Evolutionary conservation across 2,888 invertebrate genomes (phyloP), one percentile per base, ranked within the genome.

Genomic region (Mactromeris polynyma): DNA sequence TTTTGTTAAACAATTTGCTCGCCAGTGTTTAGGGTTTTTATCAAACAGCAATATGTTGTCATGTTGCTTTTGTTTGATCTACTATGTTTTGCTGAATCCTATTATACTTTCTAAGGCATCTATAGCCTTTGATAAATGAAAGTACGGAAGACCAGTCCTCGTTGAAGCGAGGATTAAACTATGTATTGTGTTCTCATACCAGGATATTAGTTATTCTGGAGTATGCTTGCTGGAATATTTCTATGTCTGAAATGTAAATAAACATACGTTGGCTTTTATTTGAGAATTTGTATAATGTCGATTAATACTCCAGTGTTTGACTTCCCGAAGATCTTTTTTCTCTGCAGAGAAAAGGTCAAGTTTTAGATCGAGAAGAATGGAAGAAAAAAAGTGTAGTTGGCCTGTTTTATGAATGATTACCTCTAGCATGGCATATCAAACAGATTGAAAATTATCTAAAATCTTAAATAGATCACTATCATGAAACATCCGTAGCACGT

Each of bases 131-230:
- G 84, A 84, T 78, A 84, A 78, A 84, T 84, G 84, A 84, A 84
- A 77, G 46, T 54, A 54, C 84, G 84, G 84, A 84, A 84, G 84
- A 51, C 14, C 17, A 78, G 51, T 46, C 19, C 77, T 77, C 54
- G 84, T 77, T 84, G 84, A 84, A 84, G 36, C n/a, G 33, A 73
- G 77, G 78, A 84, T 84, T 78, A 38, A 9, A 26, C 78, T 78
- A 78, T 77, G 77, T 84, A 51, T 51, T 78, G 26, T 4, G 54
- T 78, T 21, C 84, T 78, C 26, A 31, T 4, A 3, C 1, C 84
- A 84, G 84, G 84, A 84, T 84, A 84, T 84, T 84, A 77, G 84
- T 84, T 84, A 77, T 84, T 77, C 33, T 84, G 14, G 54, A 84
- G 84, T 54, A 78, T 77, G 51, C 54, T 84, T 77, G 31, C 33